Evolutionary conservation across 2,888 invertebrate genomes (phyloP).

Genomic region (Drosophila falleni): DNA sequence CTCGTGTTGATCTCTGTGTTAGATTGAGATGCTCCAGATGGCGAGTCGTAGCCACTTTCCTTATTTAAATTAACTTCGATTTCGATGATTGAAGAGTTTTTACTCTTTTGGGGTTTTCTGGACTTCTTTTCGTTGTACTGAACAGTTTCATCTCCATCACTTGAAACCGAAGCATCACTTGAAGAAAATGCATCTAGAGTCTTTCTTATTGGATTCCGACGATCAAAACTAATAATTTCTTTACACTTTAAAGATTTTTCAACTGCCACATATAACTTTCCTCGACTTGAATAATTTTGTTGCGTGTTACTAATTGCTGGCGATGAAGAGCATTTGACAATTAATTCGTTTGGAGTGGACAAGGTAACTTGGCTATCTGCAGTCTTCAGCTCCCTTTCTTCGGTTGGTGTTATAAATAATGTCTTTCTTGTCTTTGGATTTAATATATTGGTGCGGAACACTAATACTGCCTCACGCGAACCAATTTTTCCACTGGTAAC

Average conservation of each 20-base stretch:
- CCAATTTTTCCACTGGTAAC: slow-evolving; percentile 88
- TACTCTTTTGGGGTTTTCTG: slow-evolving; percentile 36
- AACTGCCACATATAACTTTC: slow-evolving; percentile 43
- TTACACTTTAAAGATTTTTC: slow-evolving; percentile 32
- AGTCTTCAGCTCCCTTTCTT: slow-evolving; percentile 38
- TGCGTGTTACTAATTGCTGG: slow-evolving; percentile 28
- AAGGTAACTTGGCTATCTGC: slow-evolving; percentile 30
- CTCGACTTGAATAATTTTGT: slow-evolving; percentile 30
- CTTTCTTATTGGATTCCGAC: slow-evolving; percentile 47
- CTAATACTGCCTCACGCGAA: slow-evolving; percentile 88
- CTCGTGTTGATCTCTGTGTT: slow-evolving; percentile 43
- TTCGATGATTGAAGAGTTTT: slow-evolving; percentile 24
- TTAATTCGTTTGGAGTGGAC: slow-evolving; percentile 2
- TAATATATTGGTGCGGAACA: slow-evolving; percentile 88
- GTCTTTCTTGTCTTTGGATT: slow-evolving; percentile 77
- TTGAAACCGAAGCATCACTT: slow-evolving; percentile 84
- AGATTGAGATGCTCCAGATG: slow-evolving; percentile 22
- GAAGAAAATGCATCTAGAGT: slow-evolving; percentile 74
- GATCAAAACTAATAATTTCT: slow-evolving; percentile 21
- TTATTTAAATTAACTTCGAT: slow-evolving; percentile 45
- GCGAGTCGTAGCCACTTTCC: slow-evolving; percentile 51
- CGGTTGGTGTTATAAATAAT: slow-evolving; percentile 36
- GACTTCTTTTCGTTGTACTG: slow-evolving; percentile 41
- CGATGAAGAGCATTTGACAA: slow-evolving; percentile 19
- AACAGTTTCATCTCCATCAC: slow-evolving; percentile 77